These are phyloP conservation scores for Anableps anableps DNA, from an alignment of 2,797 vertebrate genomes.

Conservation along the genomic window DNA sequence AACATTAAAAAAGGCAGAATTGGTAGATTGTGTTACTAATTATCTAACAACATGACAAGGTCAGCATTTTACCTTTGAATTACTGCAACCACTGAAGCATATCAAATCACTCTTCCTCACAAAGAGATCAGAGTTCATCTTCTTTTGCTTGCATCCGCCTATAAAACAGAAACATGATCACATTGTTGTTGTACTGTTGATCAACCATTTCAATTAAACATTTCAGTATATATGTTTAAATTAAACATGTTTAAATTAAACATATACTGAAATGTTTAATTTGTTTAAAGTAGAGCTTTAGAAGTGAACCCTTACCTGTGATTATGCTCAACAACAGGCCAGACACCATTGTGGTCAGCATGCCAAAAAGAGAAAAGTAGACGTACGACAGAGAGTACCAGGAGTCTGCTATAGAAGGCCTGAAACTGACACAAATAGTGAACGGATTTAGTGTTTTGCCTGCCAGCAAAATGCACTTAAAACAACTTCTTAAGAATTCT, in stretches of 20 bases:
- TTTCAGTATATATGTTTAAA: no score
- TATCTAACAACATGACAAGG: not conserved
- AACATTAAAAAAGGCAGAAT: not conserved
- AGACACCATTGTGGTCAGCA: constrained; percentile 66
- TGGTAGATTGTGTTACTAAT: not conserved
- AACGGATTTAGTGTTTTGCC: not conserved
- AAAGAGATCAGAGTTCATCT: constrained; percentile 73
- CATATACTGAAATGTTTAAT: not conserved
- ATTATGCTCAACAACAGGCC: constrained; percentile 78
- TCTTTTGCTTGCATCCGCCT: constrained; percentile 83
- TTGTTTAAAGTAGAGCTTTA: not conserved
- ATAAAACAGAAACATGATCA: not conserved
- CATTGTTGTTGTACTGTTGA: not conserved
- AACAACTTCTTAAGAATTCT: not conserved
- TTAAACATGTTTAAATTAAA: no score
- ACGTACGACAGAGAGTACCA: constrained; percentile 87
- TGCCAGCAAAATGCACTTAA: not conserved
- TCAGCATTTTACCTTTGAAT: constrained; percentile 70
- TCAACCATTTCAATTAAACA: not conserved
- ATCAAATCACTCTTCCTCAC: constrained; percentile 75
- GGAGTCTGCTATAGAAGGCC: constrained; percentile 79
- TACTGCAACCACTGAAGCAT: constrained; percentile 62
- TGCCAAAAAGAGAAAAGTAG: constrained; percentile 78
- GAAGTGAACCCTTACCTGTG: constrained; percentile 72
- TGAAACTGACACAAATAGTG: constrained; percentile 55